These are phyloP conservation scores for Cirrhinus mrigala DNA, from an alignment of 2,797 vertebrate species.

Conservation along the genomic window DNA sequence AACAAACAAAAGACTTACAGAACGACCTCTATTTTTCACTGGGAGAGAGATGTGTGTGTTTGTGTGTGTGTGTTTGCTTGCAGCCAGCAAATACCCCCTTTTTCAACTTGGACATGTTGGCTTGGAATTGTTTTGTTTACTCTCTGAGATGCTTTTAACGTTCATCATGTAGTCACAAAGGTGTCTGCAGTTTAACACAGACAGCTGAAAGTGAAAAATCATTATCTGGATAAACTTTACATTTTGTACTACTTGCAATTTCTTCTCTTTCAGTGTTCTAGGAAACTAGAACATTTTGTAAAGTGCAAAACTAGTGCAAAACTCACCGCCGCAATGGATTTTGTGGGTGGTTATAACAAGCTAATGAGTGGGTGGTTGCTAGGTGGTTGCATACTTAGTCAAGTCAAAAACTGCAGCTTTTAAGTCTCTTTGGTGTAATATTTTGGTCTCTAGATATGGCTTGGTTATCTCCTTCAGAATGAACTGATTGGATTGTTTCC, in stretches of 20 bases:
- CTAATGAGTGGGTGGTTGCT: slow-evolving; percentile 13
- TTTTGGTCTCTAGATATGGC: neutral
- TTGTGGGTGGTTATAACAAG: neutral
- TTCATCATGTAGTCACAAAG: neutral
- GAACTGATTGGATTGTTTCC: neutral
- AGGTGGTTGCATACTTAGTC: neutral
- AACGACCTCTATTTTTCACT: slow-evolving; percentile 69
- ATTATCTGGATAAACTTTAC: neutral
- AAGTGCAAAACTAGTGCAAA: neutral
- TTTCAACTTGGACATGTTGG: slow-evolving; percentile 18
- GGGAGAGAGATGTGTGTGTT: slow-evolving; percentile 41
- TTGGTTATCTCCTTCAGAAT: neutral
- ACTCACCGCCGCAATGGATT: neutral
- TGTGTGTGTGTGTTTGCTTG: slow-evolving; percentile 17
- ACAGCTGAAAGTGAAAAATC: slow-evolving; percentile 1
- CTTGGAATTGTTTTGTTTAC: slow-evolving; percentile 39
- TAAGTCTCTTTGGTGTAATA: neutral
- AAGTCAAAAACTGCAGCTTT: neutral
- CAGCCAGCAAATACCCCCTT: slow-evolving; percentile 2
- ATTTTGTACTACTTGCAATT: neutral
- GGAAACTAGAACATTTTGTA: neutral
- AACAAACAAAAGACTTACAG: slow-evolving; percentile 78
- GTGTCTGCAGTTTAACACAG: neutral
- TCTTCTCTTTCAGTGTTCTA: neutral
- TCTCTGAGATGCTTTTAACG: slow-evolving; percentile 4